Evolutionary conservation across 2,797 vertebrate genomes (phyloP), one percentile per base, ranked within the genome.

Genomic region (Vultur gryphus): DNA sequence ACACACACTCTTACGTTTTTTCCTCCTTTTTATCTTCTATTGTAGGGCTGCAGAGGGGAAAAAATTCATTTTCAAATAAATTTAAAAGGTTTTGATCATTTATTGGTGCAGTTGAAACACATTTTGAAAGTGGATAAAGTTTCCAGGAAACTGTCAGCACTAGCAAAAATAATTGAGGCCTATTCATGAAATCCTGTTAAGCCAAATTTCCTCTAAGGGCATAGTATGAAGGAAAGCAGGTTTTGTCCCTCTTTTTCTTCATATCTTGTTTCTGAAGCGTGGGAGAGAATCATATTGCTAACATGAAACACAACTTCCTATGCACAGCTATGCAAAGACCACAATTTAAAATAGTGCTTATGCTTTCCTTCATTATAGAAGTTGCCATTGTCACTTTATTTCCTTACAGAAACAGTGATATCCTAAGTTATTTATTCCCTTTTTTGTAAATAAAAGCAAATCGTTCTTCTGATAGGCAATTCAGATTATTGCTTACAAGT

Each of bases 401-500:
- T 95, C 72, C 81, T 86, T 85, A 78, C 18, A 86, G 90, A 76
- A 91, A 91, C 26, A n/a, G 67, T 95, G 92, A 91, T 84, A 93
- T 49, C 48, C 49, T 84, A 72, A 85, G 65, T 96, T 97, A 97
- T 89, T 93, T 88, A 81, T 82, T 94, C 59, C 41, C 23, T n/a
- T 81, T 95, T 94, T 93, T 37, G 51, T 96, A 97, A 97, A 95
- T 92, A 97, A 88, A 31, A 85, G 37, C 18, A 94, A 92, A 64
- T 39, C 13, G 26, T 87, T 95, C 39, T 79, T 92, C 96, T 97
- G 93, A 97, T 84, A 91, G 85, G 94, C 90, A 97, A 95, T 94
- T 95, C 70, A 17, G 46, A 75, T 96, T 88, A 97, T 95, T 97
- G 83, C 95, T 95, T 97, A 95, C 86, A 96, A 97, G 86, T 77